Conservation (phyloP, 2,888 invertebrate species). For the Athrips mouffetella region DNA sequence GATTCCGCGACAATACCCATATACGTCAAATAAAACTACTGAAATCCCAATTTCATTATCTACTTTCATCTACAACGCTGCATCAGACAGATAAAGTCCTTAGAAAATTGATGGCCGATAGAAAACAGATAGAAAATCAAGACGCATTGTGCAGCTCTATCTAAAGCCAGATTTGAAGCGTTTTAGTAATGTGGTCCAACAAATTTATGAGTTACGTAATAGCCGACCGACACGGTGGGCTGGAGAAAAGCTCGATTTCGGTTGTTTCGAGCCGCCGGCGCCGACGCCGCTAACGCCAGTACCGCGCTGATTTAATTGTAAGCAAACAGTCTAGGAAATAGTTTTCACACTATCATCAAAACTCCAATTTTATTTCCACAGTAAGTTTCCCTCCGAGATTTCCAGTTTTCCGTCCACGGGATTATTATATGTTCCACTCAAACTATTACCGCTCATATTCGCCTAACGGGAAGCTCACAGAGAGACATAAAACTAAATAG, state of each 20-base stretch:
- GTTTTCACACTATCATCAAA: neutral
- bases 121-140: neutral
- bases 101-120: neutral
- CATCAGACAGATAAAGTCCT: neutral
- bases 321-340: too few species aligned
- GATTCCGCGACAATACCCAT: neutral
- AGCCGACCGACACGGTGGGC: neutral
- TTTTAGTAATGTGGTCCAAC: neutral
- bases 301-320: too few species aligned
- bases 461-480: slow-evolving; percentile 19
- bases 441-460: slow-evolving; percentile 37
- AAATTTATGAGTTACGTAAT: neutral
- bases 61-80: neutral
- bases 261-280: neutral
- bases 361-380: neutral
- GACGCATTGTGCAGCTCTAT: neutral
- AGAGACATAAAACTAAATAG: slow-evolving; percentile 25
- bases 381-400: neutral
- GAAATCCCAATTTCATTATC: neutral
- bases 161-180: neutral
- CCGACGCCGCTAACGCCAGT: too few species aligned
- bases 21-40: neutral
- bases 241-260: neutral
- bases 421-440: slow-evolving; percentile 30
- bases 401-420: neutral